Conservation (phyloP, 2,888 invertebrate genomes). For the Caenorhabditis sp. region DNA sequence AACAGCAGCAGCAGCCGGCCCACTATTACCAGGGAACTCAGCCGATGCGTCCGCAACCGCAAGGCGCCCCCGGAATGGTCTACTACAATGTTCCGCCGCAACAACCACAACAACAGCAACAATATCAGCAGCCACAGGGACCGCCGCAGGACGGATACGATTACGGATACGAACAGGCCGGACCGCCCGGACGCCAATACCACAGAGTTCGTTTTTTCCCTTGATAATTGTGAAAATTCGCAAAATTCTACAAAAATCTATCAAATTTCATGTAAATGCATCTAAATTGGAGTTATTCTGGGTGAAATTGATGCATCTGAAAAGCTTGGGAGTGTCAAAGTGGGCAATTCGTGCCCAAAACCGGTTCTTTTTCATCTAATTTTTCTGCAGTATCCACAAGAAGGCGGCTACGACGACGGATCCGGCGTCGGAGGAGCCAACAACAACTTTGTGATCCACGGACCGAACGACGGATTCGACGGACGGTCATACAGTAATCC, state of each 20-base stretch:
- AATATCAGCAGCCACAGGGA: conserved; percentile 7
- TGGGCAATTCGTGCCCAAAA: too few relatives aligned
- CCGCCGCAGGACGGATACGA: conserved; percentile 5
- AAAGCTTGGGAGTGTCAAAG: too few relatives aligned
- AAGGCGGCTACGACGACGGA: conserved; percentile 16
- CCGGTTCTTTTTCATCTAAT: too few relatives aligned
- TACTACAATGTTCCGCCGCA: conserved; percentile 14
- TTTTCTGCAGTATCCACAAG: conserved; percentile 11
- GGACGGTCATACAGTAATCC: conserved; percentile 12
- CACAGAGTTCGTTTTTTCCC: too few relatives aligned
- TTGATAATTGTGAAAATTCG: too few relatives aligned
- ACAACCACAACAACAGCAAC: conserved; percentile 7
- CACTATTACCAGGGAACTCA: neutral
- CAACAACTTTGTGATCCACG: conserved; percentile 43
- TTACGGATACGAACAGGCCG: too few relatives aligned
- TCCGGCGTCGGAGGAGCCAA: neutral
- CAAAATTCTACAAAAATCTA: too few relatives aligned
- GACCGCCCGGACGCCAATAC: too few relatives aligned
- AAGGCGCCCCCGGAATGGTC: conserved; percentile 6
- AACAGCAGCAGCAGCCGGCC: conserved; percentile 7
- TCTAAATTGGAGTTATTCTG: too few relatives aligned
- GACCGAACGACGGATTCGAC: conserved; percentile 44
- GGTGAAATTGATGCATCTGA: too few relatives aligned
- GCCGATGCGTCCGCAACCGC: conserved; percentile 19
- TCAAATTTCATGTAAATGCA: too few relatives aligned